Evolutionary conservation across 2,113 vertebrate genomes (phyloP), one percentile per base, ranked within the genome.

Genomic region (Rynchops niger): DNA sequence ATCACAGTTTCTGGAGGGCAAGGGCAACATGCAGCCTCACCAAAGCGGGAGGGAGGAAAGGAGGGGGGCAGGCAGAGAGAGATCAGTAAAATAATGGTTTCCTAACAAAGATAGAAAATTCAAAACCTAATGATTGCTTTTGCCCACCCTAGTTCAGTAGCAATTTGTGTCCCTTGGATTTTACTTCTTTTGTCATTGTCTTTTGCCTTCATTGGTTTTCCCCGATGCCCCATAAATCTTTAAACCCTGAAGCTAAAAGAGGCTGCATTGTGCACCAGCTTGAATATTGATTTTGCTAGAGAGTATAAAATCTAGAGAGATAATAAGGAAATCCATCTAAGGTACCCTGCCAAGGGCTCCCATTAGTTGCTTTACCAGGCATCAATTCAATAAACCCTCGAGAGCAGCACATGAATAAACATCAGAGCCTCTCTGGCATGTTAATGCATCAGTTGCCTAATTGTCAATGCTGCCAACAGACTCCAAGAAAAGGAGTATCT

Each of bases 241-340:
- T 83, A 91, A 94, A 90, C 49, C 53, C 58, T 65, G 92, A 92
- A 95, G 82, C 53, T 91, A 95, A 88, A 90, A 88, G 32, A 91
- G 47, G 38, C 63, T 71, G 32, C 81, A 43, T 80, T 82, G 70
- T 88, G 82, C 49, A 93, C 58, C 82, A 91, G 70, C 66, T 93
- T 94, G 82, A 91, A 88, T 94, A 95, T 16, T 86, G 90, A 90
- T 96, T 96, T 94, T 97, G 66, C 47, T 82, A 93, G 80, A 94
- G 73, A 93, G 49, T 88, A 94, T 82, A 93, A 95, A 96, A 94
- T 93, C 87, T 87, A 91, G 45, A 80, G 62, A 91, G 82, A 96
- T 88, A 94, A 93, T 89, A 91, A 95, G 65, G 49, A 95, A 91
- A 95, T 93, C 52, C 73, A 91, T 93, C 96, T 94, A 72, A 93